Percentiles rank a stretch among this genome's conserved stretches.
phyloP scores from a whole-genome alignment of 2,113 vertebrate species.

The Anarrhichthys ocellatus region DNA sequence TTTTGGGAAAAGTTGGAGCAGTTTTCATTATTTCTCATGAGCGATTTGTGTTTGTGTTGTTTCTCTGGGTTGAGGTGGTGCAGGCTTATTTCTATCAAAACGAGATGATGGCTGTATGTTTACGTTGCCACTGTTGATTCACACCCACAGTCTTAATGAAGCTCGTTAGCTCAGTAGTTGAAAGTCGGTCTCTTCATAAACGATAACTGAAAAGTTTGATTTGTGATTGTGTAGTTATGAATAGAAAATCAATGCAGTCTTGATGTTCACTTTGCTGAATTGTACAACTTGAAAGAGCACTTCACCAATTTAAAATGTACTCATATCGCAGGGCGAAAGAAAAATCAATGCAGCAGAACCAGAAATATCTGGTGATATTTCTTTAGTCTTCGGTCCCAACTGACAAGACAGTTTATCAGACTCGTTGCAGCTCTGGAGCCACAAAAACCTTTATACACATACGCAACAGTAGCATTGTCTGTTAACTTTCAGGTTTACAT shows the following conservation, averaged over 20 bases:
- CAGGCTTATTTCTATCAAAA: neutral
- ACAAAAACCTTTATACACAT: neutral
- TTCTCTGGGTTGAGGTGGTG: neutral
- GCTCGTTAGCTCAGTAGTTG: neutral
- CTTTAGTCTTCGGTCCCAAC: neutral
- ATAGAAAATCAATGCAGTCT: neutral
- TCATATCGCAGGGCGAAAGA: neutral
- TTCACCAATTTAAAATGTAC: neutral
- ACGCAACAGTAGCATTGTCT: neutral
- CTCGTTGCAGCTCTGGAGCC: neutral
- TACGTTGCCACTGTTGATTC: neutral
- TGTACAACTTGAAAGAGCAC: neutral
- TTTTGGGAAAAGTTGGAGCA: neutral
- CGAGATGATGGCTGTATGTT: neutral
- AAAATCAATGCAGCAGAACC: neutral
- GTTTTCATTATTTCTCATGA: neutral
- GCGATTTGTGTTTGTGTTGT: neutral
- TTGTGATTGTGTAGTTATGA: neutral
- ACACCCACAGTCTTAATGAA: neutral
- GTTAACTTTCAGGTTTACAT: neutral
- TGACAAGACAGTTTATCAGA: neutral
- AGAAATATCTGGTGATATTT: neutral
- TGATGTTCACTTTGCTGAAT: conserved; percentile 3
- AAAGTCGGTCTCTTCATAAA: neutral
- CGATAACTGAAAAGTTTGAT: neutral